Percentiles rank a stretch among this genome's conserved stretches.
phyloP scores from a whole-genome alignment of 2,113 vertebrate genomes.

The Daphoenositta chrysoptera region DNA sequence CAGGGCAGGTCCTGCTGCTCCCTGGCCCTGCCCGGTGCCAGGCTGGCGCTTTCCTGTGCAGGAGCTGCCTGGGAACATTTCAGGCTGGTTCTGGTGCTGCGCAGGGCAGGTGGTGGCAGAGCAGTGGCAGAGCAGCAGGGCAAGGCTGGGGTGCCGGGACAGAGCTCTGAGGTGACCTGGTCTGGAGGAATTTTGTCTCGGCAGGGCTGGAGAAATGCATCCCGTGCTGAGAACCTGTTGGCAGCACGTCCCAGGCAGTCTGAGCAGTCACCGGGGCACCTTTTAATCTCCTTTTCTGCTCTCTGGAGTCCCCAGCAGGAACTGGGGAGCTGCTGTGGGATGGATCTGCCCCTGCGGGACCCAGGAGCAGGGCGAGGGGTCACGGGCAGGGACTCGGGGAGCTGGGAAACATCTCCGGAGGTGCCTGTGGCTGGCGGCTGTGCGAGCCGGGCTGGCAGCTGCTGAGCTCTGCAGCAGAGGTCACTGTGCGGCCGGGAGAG shows the following conservation, averaged over 20 bases:
- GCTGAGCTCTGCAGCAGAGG: conserved; percentile 6
- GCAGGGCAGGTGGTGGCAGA: rapidly evolving
- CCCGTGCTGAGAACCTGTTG: no score
- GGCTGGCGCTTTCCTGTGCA: background rate
- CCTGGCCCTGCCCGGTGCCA: background rate
- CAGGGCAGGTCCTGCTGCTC: background rate
- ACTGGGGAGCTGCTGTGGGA: rapidly evolving
- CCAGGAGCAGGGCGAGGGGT: background rate
- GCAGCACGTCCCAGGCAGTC: background rate
- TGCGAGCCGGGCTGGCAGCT: background rate
- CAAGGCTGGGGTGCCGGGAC: background rate
- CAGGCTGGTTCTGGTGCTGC: background rate
- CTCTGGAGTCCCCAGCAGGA: background rate
- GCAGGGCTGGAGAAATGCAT: background rate
- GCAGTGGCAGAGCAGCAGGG: background rate
- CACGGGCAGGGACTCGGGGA: rapidly evolving
- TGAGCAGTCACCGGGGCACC: rapidly evolving
- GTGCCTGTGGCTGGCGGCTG: background rate
- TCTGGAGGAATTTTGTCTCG: background rate
- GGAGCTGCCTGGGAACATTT: background rate
- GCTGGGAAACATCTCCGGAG: no score
- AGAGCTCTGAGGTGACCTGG: background rate
- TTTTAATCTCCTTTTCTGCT: background rate
- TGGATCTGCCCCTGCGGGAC: background rate
- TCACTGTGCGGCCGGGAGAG: background rate